Percentiles rank a stretch among this genome's conserved stretches.
phyloP scores from a whole-genome alignment of 2,113 vertebrate genomes.

The Pontoporia blainvillei region DNA sequence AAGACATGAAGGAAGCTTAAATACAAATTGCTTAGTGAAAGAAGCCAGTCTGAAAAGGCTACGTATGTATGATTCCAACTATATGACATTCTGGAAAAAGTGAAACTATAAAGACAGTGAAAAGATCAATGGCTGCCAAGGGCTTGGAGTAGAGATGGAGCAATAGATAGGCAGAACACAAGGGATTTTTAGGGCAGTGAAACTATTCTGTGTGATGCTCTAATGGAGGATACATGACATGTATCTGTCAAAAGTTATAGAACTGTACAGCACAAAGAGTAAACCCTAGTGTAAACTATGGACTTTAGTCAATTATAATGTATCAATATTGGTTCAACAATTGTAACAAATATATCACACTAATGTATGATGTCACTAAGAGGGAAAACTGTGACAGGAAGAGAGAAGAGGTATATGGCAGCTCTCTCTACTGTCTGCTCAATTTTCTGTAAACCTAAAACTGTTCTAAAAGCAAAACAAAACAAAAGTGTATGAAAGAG shows the following conservation, averaged over 20 bases:
- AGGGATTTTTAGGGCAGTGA: neutral
- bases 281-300: neutral
- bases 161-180: neutral
- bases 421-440: neutral
- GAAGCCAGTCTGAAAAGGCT: neutral
- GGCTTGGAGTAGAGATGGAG: neutral
- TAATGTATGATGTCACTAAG: neutral
- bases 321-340: neutral
- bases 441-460: neutral
- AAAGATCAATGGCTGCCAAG: neutral
- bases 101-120: neutral
- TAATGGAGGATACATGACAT: neutral
- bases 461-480: neutral
- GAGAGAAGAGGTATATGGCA: neutral
- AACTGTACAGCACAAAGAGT: neutral
- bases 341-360: neutral
- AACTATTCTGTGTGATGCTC: neutral
- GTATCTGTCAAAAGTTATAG: neutral
- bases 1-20: neutral
- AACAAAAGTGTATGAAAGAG: neutral
- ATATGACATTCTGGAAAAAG: neutral
- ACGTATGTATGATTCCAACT: neutral
- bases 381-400: neutral
- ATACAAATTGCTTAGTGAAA: neutral
- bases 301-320: neutral